Evolutionary conservation across 2,797 vertebrate species (phyloP).

Genomic region (Heliangelus exortis): DNA sequence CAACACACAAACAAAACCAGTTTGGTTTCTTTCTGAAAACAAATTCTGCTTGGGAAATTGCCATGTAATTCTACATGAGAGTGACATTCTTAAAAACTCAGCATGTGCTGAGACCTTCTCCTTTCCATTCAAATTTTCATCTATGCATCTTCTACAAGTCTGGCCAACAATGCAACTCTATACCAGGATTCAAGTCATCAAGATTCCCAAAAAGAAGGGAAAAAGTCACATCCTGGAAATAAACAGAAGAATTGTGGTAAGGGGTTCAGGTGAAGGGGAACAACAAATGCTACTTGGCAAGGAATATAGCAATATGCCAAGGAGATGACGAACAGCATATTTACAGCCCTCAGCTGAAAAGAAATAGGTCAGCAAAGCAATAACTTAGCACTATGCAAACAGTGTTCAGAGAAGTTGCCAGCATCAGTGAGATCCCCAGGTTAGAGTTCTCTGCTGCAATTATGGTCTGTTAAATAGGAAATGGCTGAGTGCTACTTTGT

Average conservation of each 20-base stretch:
- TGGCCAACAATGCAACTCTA: not conserved
- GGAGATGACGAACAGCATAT: constrained; percentile 5
- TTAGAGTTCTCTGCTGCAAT: constrained; percentile 18
- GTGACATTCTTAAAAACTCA: not conserved
- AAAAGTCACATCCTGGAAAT: constrained; percentile 26
- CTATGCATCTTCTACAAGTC: not conserved
- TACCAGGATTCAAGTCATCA: not conserved
- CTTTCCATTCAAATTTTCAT: not conserved
- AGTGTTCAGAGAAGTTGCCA: constrained; percentile 31
- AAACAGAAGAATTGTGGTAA: not conserved
- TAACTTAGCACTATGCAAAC: constrained; percentile 4
- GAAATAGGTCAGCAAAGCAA: constrained; percentile 48
- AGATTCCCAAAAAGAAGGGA: not conserved
- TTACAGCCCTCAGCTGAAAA: constrained; percentile 25
- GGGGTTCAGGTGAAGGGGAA: constrained; percentile 17
- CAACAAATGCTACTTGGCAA: constrained; percentile 1
- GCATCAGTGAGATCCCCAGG: not conserved
- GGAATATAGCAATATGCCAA: not conserved
- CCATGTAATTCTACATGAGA: not conserved
- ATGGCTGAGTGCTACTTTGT: constrained; percentile 13
- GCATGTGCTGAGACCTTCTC: not conserved
- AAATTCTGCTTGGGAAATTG: not conserved
- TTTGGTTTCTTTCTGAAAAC: not conserved
- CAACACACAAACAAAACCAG: not conserved
- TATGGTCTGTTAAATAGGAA: constrained; percentile 36